Base-by-base conservation (phyloP, 2,113 vertebrate species). In the Dasyprocta punctata region DNA sequence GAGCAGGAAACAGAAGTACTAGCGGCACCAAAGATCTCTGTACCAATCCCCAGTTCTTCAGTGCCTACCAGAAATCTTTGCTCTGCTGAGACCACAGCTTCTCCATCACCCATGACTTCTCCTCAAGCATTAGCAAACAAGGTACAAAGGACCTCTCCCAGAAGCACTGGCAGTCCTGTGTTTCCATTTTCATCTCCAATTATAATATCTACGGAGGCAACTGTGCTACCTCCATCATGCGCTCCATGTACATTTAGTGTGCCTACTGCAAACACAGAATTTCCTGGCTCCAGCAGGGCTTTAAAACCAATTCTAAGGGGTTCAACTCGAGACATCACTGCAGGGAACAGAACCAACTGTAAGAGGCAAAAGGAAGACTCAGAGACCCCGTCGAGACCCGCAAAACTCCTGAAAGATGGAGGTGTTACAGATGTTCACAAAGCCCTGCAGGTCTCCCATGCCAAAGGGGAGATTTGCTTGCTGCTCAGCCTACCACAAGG, bases 401-500 rank as follows among this genome's bases (percentile, higher is more conserved):
- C 99, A 0, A 99, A 99, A 97, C 52, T 97, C 54, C 97, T 99
- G 88, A 99, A 99, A 98, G 98, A 99, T 97, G 99, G 99, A 98
- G 99, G 99, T 90, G 99, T 99, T 89, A 98, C 99, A 92, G 99
- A 99, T 98, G 97, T 99, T 98, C 98, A 99, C 99, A 99, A 97
- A 98, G 97, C 44, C 99, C 99, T 78, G 99, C 94, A 99, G 99
- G 99, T 44, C 99, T 99, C 82, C 36, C 71, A 1, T 98, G 98
- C 95, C 96, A n/a, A n/a, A n/a, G n/a, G n/a, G n/a, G n/a, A n/a
- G n/a, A n/a, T n/a, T n/a, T n/a, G n/a, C n/a, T n/a, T n/a, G n/a
- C n/a, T n/a, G n/a, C n/a, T n/a, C n/a, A n/a, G n/a, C n/a, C n/a
- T n/a, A n/a, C n/a, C n/a, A 98, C 98, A 16, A 89, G 90, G 90